These are phyloP conservation scores for Aythya baeri DNA, from an alignment of 2,113 vertebrate species.

Conservation along the genomic window DNA sequence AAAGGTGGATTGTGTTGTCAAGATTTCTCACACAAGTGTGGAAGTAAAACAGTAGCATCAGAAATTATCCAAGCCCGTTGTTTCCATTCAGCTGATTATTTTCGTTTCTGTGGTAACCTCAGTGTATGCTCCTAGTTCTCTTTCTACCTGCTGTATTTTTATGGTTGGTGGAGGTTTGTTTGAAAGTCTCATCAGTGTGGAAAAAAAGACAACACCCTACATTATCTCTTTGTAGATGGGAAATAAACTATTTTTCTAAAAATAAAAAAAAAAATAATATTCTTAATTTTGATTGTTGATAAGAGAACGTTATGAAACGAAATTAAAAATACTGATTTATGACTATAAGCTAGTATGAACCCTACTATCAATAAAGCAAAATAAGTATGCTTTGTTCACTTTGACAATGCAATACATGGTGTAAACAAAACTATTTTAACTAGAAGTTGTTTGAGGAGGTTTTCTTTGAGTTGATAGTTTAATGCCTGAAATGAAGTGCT, in stretches of 20 bases:
- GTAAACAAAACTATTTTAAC: neutral
- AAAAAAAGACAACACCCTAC: accelerated
- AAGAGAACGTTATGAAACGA: neutral
- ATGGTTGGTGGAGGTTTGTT: neutral
- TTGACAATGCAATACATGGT: neutral
- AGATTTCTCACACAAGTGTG: neutral
- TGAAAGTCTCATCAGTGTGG: neutral
- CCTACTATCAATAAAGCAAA: neutral
- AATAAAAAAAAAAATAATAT: too few relatives aligned
- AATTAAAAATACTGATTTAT: neutral
- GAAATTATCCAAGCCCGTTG: neutral
- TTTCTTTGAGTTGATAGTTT: neutral
- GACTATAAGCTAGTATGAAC: neutral
- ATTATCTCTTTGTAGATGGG: neutral
- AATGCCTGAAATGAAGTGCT: neutral
- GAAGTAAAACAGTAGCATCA: neutral
- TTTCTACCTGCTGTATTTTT: neutral
- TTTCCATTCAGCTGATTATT: neutral
- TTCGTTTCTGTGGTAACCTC: neutral
- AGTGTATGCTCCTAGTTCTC: neutral
- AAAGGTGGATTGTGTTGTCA: neutral
- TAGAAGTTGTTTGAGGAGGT: neutral
- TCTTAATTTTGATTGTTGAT: neutral
- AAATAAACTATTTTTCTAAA: neutral
- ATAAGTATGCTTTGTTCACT: neutral